Evolutionary conservation across 92 coral and sea anemone genomes (phyloP).

Genomic region (Porites divaricata): DNA sequence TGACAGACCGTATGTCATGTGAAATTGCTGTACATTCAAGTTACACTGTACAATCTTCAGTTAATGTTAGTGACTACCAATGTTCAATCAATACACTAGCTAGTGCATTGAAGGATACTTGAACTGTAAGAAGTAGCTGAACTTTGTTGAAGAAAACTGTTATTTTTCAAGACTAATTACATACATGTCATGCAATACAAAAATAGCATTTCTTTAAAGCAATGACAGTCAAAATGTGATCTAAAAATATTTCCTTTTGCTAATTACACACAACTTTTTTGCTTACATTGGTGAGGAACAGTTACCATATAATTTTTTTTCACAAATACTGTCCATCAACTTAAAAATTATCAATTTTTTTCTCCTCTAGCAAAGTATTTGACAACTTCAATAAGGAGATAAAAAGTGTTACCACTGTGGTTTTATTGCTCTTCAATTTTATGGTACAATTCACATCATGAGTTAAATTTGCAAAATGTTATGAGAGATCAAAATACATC

Average conservation of each 20-base stretch:
- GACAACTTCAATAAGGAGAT: too few species aligned
- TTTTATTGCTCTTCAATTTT: too few species aligned
- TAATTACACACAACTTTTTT: too few species aligned
- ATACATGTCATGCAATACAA: too few species aligned
- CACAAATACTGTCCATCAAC: conserved; percentile 9
- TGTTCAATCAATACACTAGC: neutral
- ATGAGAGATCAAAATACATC: neutral
- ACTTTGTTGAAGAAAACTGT: too few species aligned
- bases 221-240: too few species aligned
- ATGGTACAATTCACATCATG: neutral
- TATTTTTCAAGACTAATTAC: too few species aligned
- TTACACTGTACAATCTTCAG: neutral
- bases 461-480: neutral
- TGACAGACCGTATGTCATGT: too few species aligned
- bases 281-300: neutral
- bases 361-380: neutral
- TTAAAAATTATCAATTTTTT: neutral
- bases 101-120: neutral
- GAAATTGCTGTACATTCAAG: too few species aligned
- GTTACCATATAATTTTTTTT: neutral
- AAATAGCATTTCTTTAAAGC: too few species aligned
- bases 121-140: neutral
- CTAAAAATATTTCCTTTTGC: too few species aligned
- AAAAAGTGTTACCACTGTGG: too few species aligned
- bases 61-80: neutral